phyloP scores from a whole-genome alignment of 2,113 vertebrate species.

The Ia io region DNA sequence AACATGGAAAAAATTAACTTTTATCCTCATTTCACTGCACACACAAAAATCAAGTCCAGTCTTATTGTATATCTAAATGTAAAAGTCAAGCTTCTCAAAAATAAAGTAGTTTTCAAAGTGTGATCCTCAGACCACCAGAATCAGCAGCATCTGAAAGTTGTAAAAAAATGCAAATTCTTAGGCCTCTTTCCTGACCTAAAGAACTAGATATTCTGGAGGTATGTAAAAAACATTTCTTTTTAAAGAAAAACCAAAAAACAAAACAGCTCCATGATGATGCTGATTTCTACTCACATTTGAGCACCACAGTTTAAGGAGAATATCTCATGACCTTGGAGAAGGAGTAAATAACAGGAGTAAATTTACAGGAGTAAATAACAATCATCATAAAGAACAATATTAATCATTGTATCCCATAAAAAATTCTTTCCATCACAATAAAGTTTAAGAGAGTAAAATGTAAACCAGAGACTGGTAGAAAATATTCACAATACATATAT shows the following conservation, averaged over 20 bases:
- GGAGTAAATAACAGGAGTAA: no score
- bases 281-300: neutral
- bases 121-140: neutral
- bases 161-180: neutral
- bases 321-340: neutral
- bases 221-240: neutral
- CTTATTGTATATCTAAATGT: neutral
- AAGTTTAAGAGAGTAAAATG: neutral
- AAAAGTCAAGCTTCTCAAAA: neutral
- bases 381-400: neutral
- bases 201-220: neutral
- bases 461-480: neutral
- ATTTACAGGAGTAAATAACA: neutral
- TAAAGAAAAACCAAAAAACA: neutral
- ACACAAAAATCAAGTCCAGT: neutral
- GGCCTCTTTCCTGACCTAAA: neutral
- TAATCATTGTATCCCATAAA: neutral
- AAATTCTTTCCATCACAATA: neutral
- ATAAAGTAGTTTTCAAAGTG: neutral
- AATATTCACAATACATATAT: neutral
- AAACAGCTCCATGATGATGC: neutral
- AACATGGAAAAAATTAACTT: neutral
- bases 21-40: neutral
- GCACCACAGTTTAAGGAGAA: neutral
- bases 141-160: neutral